Evolutionary conservation across 1,140 invertebrate genomes (phyloP), one percentile per base, ranked within the genome.

Genomic region (Saccostrea glomerata): DNA sequence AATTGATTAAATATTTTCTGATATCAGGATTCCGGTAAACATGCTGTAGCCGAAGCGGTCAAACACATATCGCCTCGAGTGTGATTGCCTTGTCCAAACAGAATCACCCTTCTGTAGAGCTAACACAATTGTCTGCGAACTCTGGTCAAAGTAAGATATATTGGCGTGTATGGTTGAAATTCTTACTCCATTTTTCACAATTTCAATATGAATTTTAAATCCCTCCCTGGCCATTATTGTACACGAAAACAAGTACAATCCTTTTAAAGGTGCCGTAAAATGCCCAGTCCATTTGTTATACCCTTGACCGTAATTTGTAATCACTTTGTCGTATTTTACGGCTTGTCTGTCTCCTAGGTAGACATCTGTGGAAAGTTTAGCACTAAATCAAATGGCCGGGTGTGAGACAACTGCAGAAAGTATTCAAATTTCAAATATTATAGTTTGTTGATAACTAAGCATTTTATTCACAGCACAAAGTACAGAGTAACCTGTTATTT

Each of bases 251-350:
- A 84, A 30, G 25, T 87, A 87, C 1, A 84, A 15, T 66, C 86
- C 86, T 20, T 87, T 84, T 15, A 66, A n/a, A 20, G 86, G 86
- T 20, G 86, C 82, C 5, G 82, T 87, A 25, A 87, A 87, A 58
- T 87, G 82, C 0, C 86, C 82, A 23, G 82, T 58, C 13, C 82
- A 40, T 0, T 30, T 20, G 40, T 84, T 82, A 36, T 87, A 87
- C 47, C 25, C 77, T 40, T 47, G 60, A 3, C 86, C 86, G 4
- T 47, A n/a, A 55, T 87, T 87, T 9, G 47, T 82, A 12, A 87
- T 23, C 12, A 84, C 82, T 66, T 25, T 84, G 40, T 87, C 86
- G 63, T 66, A 87, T 36, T 84, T 66, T 36, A 87, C 84, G n/a
- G 77, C 58, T 84, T 54, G 11, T 25, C 6, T 15, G 11, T 63